Conservation (phyloP, 2,113 vertebrate genomes). For the Sebastes schlegelii region DNA sequence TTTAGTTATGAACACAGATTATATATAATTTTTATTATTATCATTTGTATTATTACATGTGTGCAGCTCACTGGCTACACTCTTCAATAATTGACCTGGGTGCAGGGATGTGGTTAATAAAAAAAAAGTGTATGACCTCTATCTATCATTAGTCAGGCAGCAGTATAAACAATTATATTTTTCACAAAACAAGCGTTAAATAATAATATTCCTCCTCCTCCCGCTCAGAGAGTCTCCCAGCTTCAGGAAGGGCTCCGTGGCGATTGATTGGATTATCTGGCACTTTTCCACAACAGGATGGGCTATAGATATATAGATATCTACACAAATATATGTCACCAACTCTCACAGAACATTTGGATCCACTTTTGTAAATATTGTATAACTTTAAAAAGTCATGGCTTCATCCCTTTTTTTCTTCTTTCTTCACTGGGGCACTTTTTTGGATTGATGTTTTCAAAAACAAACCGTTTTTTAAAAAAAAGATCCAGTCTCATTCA, state of each 20-base stretch:
- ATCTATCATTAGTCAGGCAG: conserved; percentile 44
- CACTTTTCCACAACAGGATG: conserved; percentile 76
- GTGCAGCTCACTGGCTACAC: conserved; percentile 45
- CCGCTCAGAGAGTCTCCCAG: conserved; percentile 46
- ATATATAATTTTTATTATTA: conserved; percentile 72
- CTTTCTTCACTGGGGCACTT: conserved; percentile 83
- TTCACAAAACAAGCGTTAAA: conserved; percentile 49
- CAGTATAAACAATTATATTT: conserved; percentile 43
- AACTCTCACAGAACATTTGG: conserved; percentile 73
- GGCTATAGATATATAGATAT: conserved; percentile 56
- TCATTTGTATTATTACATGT: conserved; percentile 68
- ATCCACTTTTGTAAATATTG: conserved; percentile 85
- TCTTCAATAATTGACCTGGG: conserved; percentile 28
- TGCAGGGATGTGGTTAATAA: conserved; percentile 29
- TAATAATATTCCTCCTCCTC: conserved; percentile 11
- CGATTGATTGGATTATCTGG: conserved; percentile 72
- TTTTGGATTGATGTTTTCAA: conserved; percentile 72
- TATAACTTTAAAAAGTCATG: conserved; percentile 82
- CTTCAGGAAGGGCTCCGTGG: conserved; percentile 71
- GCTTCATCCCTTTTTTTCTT: conserved; percentile 58
- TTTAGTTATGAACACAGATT: conserved; percentile 36
- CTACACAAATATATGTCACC: conserved; percentile 62
- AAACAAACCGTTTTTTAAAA: conserved; percentile 68
- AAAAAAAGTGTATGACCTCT: conserved; percentile 52
- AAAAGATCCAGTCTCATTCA: conserved; percentile 53